Evolutionary conservation across 2,888 invertebrate genomes (phyloP), one percentile per base, ranked within the genome.

Genomic region (Thereva unica): DNA sequence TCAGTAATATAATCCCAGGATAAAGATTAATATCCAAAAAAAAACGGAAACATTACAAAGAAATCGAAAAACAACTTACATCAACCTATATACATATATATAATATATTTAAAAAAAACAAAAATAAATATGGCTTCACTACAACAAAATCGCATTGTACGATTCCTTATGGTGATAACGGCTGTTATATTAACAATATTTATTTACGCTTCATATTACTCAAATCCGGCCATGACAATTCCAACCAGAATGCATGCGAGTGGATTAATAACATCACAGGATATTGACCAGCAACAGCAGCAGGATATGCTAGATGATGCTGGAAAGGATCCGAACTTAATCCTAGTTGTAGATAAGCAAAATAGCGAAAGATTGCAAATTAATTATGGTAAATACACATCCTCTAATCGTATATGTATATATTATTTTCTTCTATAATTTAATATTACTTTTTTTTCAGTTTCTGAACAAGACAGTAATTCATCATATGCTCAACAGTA

Each of bases 151-250:
- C 82, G 83, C 71, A 78, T 83, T 70, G 71, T 83, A 70, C 77
- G 83, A 67, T 82, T 83, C 73, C 75, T 82, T 66, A 74, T 83
- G 70, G 77, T 82, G 67, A 73, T 83, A 67, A 75, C 76, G 45
- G 81, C 78, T 66, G 77, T 82, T 52, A 76, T 82, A 70, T 74
- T 83, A 65, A 81, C 82, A 50, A 80, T 83, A 68, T 80, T 83
- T 69, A 79, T 82, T 40, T 83, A 83, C 73, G 81, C 83, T 44
- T 82, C 82, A 10, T 83, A 82, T 71, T 82, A 80, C 68, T 79
- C 80, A 66, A 77, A 78, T 69, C 75, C 77, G 70, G 73, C 76
- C 4, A 70, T 80, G 37, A 72, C 75, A 56, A 75, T 76, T 23
- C 75, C 74, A 38, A 73, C 74, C 54, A 76, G 76, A 59, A 71